Conservation (phyloP, 2,113 vertebrate species). For the Dolichotis patagonum region DNA sequence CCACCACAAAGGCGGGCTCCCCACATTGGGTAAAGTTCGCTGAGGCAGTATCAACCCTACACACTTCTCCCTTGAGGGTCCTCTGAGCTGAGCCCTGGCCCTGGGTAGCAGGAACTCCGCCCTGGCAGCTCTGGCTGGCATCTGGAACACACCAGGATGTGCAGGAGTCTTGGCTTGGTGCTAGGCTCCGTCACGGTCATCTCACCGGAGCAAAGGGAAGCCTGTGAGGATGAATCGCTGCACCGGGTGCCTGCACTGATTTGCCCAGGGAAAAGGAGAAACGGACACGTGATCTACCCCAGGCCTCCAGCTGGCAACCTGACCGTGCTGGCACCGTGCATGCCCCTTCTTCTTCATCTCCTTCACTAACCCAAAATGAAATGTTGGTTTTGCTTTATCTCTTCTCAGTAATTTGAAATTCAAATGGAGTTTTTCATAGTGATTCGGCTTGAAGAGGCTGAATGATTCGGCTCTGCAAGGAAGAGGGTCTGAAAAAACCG, state of each 20-base stretch:
- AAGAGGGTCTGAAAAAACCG: neutral
- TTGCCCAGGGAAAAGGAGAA: neutral
- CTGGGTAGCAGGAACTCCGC: neutral
- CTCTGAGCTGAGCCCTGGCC: neutral
- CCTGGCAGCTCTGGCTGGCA: neutral
- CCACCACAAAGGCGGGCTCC: rapidly evolving
- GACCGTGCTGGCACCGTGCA: neutral
- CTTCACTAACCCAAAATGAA: neutral
- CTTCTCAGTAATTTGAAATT: neutral
- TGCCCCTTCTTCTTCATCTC: neutral
- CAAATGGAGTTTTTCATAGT: neutral
- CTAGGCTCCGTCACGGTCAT: rapidly evolving
- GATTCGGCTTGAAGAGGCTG: slow-evolving; percentile 14
- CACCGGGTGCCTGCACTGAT: neutral
- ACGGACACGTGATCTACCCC: no score
- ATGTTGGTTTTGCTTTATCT: neutral
- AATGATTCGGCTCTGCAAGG: neutral
- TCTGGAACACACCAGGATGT: neutral
- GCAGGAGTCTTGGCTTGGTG: rapidly evolving
- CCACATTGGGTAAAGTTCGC: rapidly evolving
- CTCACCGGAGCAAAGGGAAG: neutral
- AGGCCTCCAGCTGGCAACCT: neutral
- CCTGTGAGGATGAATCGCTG: neutral
- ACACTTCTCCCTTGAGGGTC: neutral
- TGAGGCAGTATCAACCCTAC: neutral